A percentile compares a stretch with the other conserved stretches of the same genome.
These are phyloP conservation scores for Clarias gariepinus DNA, from an alignment of 2,113 vertebrate genomes.

Conservation along the genomic window DNA sequence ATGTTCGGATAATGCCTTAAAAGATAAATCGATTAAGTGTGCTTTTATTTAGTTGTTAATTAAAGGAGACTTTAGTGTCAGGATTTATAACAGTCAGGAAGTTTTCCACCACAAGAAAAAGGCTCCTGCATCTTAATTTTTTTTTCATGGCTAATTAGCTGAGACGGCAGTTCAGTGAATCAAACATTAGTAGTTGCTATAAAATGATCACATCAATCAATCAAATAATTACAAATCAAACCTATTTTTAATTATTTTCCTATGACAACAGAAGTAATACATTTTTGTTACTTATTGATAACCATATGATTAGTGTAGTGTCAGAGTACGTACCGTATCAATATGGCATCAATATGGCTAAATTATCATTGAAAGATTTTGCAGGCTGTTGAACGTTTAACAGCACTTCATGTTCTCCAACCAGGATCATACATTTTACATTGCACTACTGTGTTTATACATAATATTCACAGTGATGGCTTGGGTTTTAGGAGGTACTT, in stretches of 20 bases:
- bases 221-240: not conserved
- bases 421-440: not conserved
- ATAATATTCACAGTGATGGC: not conserved
- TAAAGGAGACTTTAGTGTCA: not conserved
- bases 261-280: not conserved
- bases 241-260: not conserved
- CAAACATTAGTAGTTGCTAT: not conserved
- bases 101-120: not conserved
- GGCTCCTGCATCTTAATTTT: not conserved
- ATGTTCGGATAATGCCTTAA: not conserved
- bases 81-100: not conserved
- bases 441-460: slow-evolving; percentile 16
- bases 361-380: not conserved
- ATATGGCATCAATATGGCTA: not conserved
- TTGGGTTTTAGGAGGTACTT: not conserved
- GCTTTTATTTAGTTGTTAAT: not conserved
- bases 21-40: not conserved
- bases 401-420: not conserved
- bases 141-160: not conserved
- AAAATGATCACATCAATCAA: no score
- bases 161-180: not conserved
- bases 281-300: not conserved
- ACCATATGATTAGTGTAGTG: not conserved
- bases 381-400: not conserved
- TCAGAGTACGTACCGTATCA: not conserved